Evolutionary conservation across 2,888 invertebrate genomes (phyloP), one percentile per base, ranked within the genome.

Genomic region (Myathropa florea): DNA sequence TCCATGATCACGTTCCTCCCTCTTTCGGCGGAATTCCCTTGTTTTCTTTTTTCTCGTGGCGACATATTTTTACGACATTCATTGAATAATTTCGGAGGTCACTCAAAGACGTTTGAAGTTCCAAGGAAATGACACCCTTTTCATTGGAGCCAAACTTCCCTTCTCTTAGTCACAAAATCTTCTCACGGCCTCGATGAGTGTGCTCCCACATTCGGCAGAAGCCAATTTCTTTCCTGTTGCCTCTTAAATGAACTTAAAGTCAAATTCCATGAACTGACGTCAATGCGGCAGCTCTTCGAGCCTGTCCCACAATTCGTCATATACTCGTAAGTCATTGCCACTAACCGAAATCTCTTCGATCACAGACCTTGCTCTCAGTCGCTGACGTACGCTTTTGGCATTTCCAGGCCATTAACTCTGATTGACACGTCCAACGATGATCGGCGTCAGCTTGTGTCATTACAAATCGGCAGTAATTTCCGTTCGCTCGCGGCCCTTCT

Each of bases 361-460:
- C 46, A 18, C 18, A 18, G 46, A 6, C 7, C 46, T n/a, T 18
- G 7, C 46, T 7, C 46, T 46, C 46, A 7, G 26, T 23, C 14
- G 30, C 53, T 71, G 60, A 73, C 63, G 57, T 36, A 9, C 64
- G 14, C n/a, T 46, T n/a, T 46, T 18, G 59, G 14, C 61, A 77
- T 53, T 77, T 68, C 61, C 76, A 67, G 18, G 24, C 68, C 61
- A 26, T 55, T 61, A 77, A 53, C 60, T 21, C 60, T 24, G 67
- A 46, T 65, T 65, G 26, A 59, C n/a, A 61, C 30, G 60, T 53
- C 12, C 21, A 76, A 30, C 30, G 67, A 21, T 28, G 28, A 64
- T n/a, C 0, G 30, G 33, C 57, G 67, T 30, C 57, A 63, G 59
- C 9, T 55, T 33, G 33, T 24, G 33, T 24, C 26, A 14, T 23